Percentiles rank a stretch among this genome's conserved stretches.
These are phyloP conservation scores for Aramus guarauna DNA, from an alignment of 2,113 vertebrate genomes.

Conservation along the genomic window DNA sequence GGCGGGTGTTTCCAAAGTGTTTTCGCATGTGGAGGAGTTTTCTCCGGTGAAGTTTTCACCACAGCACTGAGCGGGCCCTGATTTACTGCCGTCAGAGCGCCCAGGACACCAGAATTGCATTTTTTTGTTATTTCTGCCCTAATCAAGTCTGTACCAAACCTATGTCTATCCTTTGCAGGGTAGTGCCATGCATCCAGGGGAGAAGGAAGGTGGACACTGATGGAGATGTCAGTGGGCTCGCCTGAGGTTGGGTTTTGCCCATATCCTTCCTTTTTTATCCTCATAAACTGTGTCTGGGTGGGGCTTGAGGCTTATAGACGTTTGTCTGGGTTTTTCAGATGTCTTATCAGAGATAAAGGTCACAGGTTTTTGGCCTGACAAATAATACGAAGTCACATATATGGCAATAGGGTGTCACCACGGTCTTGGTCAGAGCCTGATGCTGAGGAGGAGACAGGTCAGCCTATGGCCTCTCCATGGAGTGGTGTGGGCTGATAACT, in stretches of 20 bases:
- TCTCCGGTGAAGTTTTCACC: neutral
- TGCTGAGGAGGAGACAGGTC: neutral
- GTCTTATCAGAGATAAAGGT: neutral
- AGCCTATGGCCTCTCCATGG: neutral
- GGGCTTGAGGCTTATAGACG: neutral
- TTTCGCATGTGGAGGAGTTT: neutral
- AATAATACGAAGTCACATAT: fast-evolving
- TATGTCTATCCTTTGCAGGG: neutral
- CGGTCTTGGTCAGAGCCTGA: neutral
- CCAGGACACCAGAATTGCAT: neutral
- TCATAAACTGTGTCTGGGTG: neutral
- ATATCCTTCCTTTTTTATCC: neutral
- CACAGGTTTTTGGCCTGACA: neutral
- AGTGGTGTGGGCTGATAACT: neutral
- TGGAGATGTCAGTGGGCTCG: neutral
- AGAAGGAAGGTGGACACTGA: neutral
- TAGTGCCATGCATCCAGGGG: fast-evolving
- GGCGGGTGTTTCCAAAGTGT: neutral
- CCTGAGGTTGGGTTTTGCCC: fast-evolving
- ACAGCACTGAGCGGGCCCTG: fast-evolving
- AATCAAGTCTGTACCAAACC: neutral
- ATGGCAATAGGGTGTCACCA: neutral
- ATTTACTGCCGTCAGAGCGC: neutral
- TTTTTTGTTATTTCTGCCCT: neutral
- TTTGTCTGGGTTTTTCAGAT: neutral